A percentile compares a stretch with the other conserved stretches of the same genome.
Evolutionary conservation across 2,797 vertebrate genomes (phyloP).

Genomic region (Australoheros facetus): DNA sequence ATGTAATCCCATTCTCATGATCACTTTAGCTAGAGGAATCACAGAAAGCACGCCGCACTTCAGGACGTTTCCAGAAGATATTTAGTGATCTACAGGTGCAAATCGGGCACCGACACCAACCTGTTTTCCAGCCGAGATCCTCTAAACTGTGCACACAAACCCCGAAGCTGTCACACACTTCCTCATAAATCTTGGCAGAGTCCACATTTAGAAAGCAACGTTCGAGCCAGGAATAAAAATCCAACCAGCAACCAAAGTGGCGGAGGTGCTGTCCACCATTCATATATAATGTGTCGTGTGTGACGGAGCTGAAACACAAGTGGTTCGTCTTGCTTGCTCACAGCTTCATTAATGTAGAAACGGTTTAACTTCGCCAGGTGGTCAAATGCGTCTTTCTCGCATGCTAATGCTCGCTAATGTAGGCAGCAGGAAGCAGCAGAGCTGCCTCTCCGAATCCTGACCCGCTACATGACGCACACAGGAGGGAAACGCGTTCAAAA

Average conservation of each 20-base stretch:
- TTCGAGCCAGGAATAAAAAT: slow-evolving; percentile 59
- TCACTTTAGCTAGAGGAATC: background rate
- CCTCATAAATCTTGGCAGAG: slow-evolving; percentile 50
- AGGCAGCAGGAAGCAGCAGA: slow-evolving; percentile 43
- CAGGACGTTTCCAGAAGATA: background rate
- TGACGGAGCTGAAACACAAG: slow-evolving; percentile 36
- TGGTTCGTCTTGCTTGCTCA: background rate
- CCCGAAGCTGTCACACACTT: slow-evolving; percentile 21
- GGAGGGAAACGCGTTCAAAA: slow-evolving; percentile 40
- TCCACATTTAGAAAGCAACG: slow-evolving; percentile 69
- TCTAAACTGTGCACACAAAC: slow-evolving; percentile 38
- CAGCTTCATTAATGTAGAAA: slow-evolving; percentile 41
- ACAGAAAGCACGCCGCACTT: background rate
- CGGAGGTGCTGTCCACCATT: slow-evolving; percentile 45
- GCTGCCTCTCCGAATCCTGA: slow-evolving; percentile 30
- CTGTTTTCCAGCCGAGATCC: slow-evolving; percentile 37
- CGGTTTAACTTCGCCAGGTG: slow-evolving; percentile 65
- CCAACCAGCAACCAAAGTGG: slow-evolving; percentile 32
- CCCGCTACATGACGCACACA: slow-evolving; percentile 69
- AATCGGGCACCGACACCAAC: slow-evolving; percentile 26
- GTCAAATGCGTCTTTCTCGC: slow-evolving; percentile 64
- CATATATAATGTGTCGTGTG: slow-evolving; percentile 55
- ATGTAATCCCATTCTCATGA: background rate
- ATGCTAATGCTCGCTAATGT: slow-evolving; percentile 65
- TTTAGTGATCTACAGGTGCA: background rate